Conservation (phyloP, 92 coral and sea anemone genomes). For the Palythoa grandis region DNA sequence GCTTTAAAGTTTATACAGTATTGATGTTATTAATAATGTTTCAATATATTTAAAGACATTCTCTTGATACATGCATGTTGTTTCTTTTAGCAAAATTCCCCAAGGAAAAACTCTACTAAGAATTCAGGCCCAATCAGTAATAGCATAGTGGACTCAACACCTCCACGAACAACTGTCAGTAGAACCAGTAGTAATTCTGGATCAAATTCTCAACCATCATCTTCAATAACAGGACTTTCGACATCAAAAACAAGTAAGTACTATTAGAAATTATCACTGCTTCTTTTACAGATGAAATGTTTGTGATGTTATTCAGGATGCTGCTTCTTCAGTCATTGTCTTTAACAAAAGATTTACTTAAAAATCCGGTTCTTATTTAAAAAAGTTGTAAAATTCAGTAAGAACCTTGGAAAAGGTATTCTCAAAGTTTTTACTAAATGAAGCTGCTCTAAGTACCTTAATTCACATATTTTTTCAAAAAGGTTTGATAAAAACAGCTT, state of each 20-base stretch:
- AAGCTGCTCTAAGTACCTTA: too few species aligned
- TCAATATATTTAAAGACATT: too few species aligned
- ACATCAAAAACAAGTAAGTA: conserved; percentile 37
- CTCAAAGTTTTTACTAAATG: too few species aligned
- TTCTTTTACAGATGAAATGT: not conserved
- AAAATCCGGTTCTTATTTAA: too few species aligned
- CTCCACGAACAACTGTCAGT: conserved; percentile 61
- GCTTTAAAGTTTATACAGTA: too few species aligned
- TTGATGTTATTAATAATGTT: too few species aligned
- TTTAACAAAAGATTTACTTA: not conserved
- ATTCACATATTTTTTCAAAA: too few species aligned
- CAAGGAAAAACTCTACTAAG: conserved; percentile 94
- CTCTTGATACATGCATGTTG: not conserved
- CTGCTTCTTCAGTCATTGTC: not conserved
- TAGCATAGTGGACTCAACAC: conserved; percentile 67
- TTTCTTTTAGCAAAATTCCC: conserved; percentile 73
- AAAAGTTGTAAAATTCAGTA: too few species aligned
- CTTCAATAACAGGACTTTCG: conserved; percentile 54
- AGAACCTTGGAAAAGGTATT: too few species aligned
- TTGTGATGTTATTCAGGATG: too few species aligned
- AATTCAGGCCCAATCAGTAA: conserved; percentile 62
- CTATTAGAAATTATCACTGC: not conserved
- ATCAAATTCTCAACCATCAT: conserved; percentile 36
- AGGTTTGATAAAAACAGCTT: too few species aligned
- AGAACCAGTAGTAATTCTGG: conserved; percentile 50